Evolutionary conservation across 2,113 vertebrate genomes (phyloP), one percentile per base, ranked within the genome.

Genomic region (Rynchops niger): DNA sequence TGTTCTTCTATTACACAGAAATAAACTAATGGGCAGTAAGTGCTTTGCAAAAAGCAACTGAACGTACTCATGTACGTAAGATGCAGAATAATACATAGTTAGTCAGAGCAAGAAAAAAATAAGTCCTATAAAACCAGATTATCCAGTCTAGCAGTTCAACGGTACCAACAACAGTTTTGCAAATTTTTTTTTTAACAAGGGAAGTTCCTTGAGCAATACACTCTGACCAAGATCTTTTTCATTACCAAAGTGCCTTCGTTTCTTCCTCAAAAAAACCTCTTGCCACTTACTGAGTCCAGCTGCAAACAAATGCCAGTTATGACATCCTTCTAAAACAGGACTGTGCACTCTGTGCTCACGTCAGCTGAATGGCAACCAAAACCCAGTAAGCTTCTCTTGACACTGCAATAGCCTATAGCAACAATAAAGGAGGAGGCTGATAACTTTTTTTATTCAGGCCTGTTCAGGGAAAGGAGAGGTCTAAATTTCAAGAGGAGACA

Each of bases 131-230:
- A 84, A 97, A 97, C 88, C 12, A 25, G 92, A 88, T 61, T 67
- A 93, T 90, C 95, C 92, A 91, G 95, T 73, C 73, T 79, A 86
- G 93, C 91, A 84, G 63, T 88, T 91, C 62, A 42, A 91, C 58
- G 78, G 49, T 58, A 80, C 45, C n/a, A 71, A 69, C 43, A 59
- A 19, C 7, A 86, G 71, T 95, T 91, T 88, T 86, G 91, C 76
- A 97, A 97, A 8, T 38, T 72, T 29, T 36, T 53, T 80, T 80
- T 74, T 95, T 82, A 52, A 92, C n/a, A 76, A 55, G 18, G 12
- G 10, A 95, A 84, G 90, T 76, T 92, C 43, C 86, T 94, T 96
- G 49, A 88, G 82, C 78, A 95, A 93, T 36, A 74, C 29, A 22
- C 21, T 71, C 59, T 84, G 65, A 88, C n/a, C 27, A 81, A 78